A percentile compares a stretch with the other conserved stretches of the same genome.
These are phyloP conservation scores for Drosophila meridiana DNA, from an alignment of 2,888 invertebrate genomes.

Conservation along the genomic window DNA sequence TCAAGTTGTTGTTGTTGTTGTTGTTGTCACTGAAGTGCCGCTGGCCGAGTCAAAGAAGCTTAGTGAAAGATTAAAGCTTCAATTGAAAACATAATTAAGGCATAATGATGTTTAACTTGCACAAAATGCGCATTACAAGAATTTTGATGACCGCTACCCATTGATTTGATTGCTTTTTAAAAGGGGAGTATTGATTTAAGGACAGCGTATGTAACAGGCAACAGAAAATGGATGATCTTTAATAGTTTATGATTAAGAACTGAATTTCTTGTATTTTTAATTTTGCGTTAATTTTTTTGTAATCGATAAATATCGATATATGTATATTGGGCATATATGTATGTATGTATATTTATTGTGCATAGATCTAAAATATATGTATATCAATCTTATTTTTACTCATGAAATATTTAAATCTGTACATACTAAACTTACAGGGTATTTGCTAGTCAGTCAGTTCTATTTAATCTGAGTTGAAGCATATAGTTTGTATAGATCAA, in stretches of 20 bases:
- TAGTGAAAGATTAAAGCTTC: constrained; percentile 28
- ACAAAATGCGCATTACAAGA: constrained; percentile 51
- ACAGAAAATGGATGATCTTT: not conserved
- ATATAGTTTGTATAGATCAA: not conserved
- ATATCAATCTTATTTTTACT: not conserved
- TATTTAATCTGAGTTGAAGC: not conserved
- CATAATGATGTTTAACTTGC: constrained; percentile 38
- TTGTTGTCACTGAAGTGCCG: constrained; percentile 20
- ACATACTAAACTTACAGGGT: not conserved
- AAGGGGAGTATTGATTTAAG: not conserved
- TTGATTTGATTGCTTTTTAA: not conserved
- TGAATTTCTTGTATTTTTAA: not conserved
- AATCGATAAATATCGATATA: not conserved
- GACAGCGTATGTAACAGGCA: not conserved
- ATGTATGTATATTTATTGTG: too few relatives aligned
- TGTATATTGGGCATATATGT: not conserved
- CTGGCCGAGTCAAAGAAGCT: not conserved
- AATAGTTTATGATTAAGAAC: not conserved
- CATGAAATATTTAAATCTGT: not conserved
- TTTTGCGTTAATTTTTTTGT: not conserved
- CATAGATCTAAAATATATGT: too few relatives aligned
- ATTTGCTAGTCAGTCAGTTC: not conserved
- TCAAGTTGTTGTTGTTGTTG: not conserved
- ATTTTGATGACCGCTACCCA: constrained; percentile 9
- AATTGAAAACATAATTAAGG: constrained; percentile 46